Percentiles rank a stretch among this genome's conserved stretches.
Evolutionary conservation across 2,888 invertebrate species (phyloP).

Genomic region (Rhyacophila evoluta): DNA sequence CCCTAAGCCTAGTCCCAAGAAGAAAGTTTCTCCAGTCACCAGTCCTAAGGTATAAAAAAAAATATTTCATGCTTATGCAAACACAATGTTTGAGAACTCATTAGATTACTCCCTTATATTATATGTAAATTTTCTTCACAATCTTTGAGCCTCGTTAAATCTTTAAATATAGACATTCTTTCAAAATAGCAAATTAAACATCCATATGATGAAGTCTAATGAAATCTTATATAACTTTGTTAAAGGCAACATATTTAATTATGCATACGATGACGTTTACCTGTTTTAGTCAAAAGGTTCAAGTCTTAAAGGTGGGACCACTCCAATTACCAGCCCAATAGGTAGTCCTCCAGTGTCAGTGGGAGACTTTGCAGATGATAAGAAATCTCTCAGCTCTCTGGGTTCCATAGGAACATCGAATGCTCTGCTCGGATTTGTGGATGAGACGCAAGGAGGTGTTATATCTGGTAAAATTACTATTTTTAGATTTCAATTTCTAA

Average conservation of each 20-base stretch:
- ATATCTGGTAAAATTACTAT: not conserved
- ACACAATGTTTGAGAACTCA: too few relatives aligned
- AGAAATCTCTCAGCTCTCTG: slow-evolving; percentile 43
- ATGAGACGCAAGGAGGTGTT: slow-evolving; percentile 41
- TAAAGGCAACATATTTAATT: too few relatives aligned
- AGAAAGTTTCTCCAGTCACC: not conserved
- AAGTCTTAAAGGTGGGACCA: slow-evolving; percentile 27
- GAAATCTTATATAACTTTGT: too few relatives aligned
- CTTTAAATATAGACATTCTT: too few relatives aligned
- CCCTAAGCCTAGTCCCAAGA: slow-evolving; percentile 29
- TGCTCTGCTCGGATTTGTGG: not conserved
- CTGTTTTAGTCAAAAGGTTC: slow-evolving; percentile 32
- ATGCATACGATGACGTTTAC: too few relatives aligned
- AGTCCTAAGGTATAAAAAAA: slow-evolving; percentile 32
- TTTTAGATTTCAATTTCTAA: too few relatives aligned
- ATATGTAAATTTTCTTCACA: too few relatives aligned
- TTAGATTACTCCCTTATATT: too few relatives aligned
- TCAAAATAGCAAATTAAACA: too few relatives aligned
- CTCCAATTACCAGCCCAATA: slow-evolving; percentile 48
- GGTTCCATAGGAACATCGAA: slow-evolving; percentile 15
- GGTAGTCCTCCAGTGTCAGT: slow-evolving; percentile 12
- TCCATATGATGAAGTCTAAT: too few relatives aligned
- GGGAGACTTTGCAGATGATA: slow-evolving; percentile 44
- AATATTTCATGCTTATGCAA: too few relatives aligned
- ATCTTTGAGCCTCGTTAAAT: too few relatives aligned